Base-by-base conservation (phyloP, 1,140 invertebrate genomes). In the Saccostrea glomerata region DNA sequence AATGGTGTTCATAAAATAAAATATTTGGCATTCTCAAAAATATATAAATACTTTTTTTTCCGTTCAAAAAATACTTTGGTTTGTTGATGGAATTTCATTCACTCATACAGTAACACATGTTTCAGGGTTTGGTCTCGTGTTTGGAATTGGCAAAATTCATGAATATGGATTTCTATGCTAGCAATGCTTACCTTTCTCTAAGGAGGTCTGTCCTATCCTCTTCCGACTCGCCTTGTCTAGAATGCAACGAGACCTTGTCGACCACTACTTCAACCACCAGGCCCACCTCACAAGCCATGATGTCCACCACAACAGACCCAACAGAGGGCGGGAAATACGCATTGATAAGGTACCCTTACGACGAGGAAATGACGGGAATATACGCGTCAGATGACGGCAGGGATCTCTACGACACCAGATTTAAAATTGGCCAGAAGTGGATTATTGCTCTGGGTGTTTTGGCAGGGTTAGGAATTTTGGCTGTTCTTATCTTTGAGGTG, bases 401-500 rank as follows among this genome's bases (percentile, higher is more conserved):
- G 55, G 77, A 86, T 20, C 92, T 92, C 54, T 91, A 86, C 40
- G 90, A 82, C 5, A 91, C 92, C 0, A 86, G 93, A 58, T 93
- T 94, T 91, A 92, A 93, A 82, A 82, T 93, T 60, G 93, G 92
- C 13, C 97, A 98, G 93, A 96, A 97, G 1, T 98, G 98, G 98
- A 97, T 98, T 6, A 96, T 98, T 89, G 98, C 98, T 0, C 96
- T 98, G 25, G 95, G 98, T 20, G 97, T 97, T 5, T 95, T 98
- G 63, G 97, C 97, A 77, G 97, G 97, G 15, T 96, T 97, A 30
- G 97, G 97, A 82, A 97, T 98, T 96, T 94, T 97, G 0, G 96
- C 97, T 89, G 98, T 98, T 94, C 96, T 97, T 20, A 96, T 97
- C 25, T 98, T 98, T 92, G 98, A 98, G 95, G 96, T 97, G 86